Evolutionary conservation across 2,797 vertebrate species (phyloP).

Genomic region (Coilia nasus): DNA sequence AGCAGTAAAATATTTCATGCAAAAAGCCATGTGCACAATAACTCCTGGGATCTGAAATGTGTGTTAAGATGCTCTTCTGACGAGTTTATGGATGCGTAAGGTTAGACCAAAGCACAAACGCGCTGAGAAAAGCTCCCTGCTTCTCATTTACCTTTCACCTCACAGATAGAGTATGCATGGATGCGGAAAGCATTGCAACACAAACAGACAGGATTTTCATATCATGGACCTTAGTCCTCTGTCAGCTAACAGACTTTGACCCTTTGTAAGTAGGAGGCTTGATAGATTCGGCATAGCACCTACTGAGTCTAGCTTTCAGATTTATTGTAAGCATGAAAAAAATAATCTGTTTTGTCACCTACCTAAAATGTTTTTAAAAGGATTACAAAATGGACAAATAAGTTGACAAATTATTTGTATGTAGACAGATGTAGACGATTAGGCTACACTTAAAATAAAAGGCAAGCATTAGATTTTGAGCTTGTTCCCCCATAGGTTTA

Average conservation of each 20-base stretch:
- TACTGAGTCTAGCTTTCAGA: background rate
- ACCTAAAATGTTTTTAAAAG: background rate
- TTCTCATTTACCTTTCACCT: background rate
- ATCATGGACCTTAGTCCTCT: background rate
- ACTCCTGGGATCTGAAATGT: background rate
- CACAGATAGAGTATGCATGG: background rate
- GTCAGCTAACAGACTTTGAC: background rate
- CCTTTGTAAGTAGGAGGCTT: background rate
- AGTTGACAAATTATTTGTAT: background rate
- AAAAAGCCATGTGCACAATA: background rate
- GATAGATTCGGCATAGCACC: background rate
- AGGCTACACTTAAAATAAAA: background rate
- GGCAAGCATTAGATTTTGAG: background rate
- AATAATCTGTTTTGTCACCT: background rate
- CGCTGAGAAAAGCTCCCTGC: background rate
- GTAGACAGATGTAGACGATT: background rate
- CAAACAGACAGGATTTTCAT: background rate
- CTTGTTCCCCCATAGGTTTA: background rate
- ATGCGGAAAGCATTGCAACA: background rate
- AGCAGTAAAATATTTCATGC: background rate
- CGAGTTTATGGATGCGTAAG: background rate
- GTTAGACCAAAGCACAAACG: background rate
- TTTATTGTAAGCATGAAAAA: background rate
- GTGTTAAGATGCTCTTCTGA: background rate
- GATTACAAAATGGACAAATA: background rate